A percentile compares a stretch with the other conserved stretches of the same genome.
Conservation (phyloP, 53 echinoderm and acorn worm genomes). For the Apostichopus leukothele region DNA sequence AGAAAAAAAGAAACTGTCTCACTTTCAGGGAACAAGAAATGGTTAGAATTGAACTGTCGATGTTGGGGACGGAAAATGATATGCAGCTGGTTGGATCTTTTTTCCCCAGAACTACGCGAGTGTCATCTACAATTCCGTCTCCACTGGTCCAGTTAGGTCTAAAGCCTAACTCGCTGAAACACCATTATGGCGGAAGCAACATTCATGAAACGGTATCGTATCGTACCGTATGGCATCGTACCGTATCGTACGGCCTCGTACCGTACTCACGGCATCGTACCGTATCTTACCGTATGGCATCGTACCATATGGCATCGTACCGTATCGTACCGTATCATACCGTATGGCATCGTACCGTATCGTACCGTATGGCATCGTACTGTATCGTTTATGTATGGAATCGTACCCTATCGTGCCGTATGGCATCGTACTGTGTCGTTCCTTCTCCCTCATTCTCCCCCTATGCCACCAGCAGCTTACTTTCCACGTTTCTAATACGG, state of each 20-base stretch:
- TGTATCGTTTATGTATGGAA: no score
- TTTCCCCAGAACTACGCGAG: no score
- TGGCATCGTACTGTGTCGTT: no score
- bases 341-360: fast-evolving
- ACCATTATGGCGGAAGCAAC: not conserved
- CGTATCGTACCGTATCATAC: no score
- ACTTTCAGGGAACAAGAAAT: not conserved
- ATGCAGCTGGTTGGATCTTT: no score
- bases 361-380: no score
- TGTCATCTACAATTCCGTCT: no score
- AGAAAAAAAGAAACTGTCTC: not conserved
- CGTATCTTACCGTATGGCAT: not conserved
- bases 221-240: no score
- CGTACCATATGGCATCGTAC: not conserved
- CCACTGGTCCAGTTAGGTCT: not conserved
- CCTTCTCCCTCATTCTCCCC: no score
- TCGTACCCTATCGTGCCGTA: fast-evolving
- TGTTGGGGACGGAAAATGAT: not conserved
- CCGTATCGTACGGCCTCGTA: fast-evolving
- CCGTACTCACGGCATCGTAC: fast-evolving
- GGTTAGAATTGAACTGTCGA: no score
- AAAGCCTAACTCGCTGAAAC: not conserved
- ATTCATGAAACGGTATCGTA: not conserved
- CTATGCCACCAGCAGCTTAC: no score
- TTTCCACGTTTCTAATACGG: no score